Base-by-base conservation (phyloP, 2,888 invertebrate species). In the Fragum fragum region DNA sequence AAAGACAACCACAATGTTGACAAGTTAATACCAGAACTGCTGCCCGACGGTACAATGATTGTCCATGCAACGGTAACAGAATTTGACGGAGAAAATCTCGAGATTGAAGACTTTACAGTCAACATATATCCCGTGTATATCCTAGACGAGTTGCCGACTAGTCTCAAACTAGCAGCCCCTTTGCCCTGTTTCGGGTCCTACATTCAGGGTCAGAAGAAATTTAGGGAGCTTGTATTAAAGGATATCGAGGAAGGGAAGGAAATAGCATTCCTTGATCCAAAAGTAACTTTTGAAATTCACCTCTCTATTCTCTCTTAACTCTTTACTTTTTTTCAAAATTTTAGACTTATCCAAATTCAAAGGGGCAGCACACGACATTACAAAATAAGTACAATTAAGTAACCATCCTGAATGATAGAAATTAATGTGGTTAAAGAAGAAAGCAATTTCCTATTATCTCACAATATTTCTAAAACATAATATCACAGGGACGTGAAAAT, bases 111-210 rank as follows among this genome's bases (percentile, higher is more conserved):
- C 0, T 86, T 86, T 75, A 61, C 72, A 7, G 70, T 89, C 1
- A 88, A 88, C 73, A 80, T 88, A 11, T 80, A 83, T 21, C 89
- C 89, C 0, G 86, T 86, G 32, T 82, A 80, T 63, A 76, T 78
- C 23, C 53, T 89, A 14, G 80, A 80, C 29, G 73, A 66, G n/a
- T 39, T 89, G 5, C 89, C 89, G 1, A 79, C 86, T 18, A 87
- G 82, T 52, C 52, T 88, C 11, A 83, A 81, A n/a, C 68, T 89
- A 7, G 59, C 68, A 9, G 86, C 87, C 11, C 88, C 88, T 1
- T 68, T 89, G 14, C 88, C 89, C 11, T 86, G 86, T 59, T 87
- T 86, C 59, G 82, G 89, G 26, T 66, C 76, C 7, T 85, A 86
- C 36, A 78, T 84, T 7, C 85, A 81, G 23, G 81, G 78, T 14